Conservation (phyloP, 2,797 vertebrate genomes). For the Enteromius radiatus region DNA sequence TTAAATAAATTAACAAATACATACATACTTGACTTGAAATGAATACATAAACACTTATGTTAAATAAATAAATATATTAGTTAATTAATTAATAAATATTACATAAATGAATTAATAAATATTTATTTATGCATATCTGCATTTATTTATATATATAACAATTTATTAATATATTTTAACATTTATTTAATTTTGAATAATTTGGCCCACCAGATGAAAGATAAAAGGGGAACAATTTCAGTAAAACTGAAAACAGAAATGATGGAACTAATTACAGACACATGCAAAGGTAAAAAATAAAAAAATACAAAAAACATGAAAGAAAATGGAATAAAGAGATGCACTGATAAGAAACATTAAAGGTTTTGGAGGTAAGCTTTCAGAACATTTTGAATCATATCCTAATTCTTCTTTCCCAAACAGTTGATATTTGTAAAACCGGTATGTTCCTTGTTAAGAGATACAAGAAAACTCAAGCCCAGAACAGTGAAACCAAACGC, state of each 20-base stretch:
- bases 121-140: no score
- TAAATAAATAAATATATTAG: no score
- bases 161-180: no score
- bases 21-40: no score
- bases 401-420: neutral
- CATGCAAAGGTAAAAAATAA: neutral
- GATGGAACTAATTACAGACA: no score
- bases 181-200: no score
- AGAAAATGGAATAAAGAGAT: neutral
- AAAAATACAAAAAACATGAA: neutral
- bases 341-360: neutral
- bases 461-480: constrained; percentile 20
- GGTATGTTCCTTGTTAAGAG: constrained; percentile 9
- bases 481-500: constrained; percentile 52
- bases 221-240: neutral
- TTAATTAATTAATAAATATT: no score
- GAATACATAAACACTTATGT: no score
- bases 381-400: neutral
- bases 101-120: no score
- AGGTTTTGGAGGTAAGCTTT: no score
- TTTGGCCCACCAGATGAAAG: neutral
- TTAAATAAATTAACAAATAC: no score
- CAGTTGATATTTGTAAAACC: neutral
- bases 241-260: neutral
- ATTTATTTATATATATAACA: no score